Base-by-base conservation (phyloP, 92 coral and sea anemone species). In the Isaurus tuberculatus region DNA sequence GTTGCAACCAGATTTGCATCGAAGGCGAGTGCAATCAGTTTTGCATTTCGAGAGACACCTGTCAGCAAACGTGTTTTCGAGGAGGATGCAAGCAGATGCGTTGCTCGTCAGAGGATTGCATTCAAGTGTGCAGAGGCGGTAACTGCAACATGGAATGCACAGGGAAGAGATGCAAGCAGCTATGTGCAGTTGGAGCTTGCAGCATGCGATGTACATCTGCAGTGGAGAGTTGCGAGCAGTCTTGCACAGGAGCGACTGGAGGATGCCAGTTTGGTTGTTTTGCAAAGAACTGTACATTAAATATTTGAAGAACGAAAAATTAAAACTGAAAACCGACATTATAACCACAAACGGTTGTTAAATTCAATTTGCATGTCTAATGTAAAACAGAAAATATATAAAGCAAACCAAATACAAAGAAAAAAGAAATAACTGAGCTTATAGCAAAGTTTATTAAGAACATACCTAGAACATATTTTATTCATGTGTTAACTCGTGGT, bases 111-210 rank as follows among this genome's bases (percentile, higher is more conserved):
- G 60, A 75, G 9, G 77, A 65, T 1, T 92, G 97, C 53, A 71
- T 79, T n/a, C 97, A 92, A 44, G 81, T 74, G 44, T 90, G 97
- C 65, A 55, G 29, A 23, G 88, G 92, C 11, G 87, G 89, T n/a
- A 81, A 89, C 44, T 92, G 97, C 69, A 86, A 83, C 57, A 92
- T 92, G 97, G 89, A 92, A 29, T 92, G 97, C 83, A 67, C 89
- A 43, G 90, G 92, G 15, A 80, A 74, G 79, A 84, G 69, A 75
- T 92, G 97, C 86, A 92, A 81, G 73, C 97, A 92, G 73, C 20
- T 87, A 64, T 92, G 97, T 70, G 94, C 73, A 57, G 87, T 86
- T 3, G 97, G 97, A 17, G 88, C 78, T 10, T 92, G 97, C 80
- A 83, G 75, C 25, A 92, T 92, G 97, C 86, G 84, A 44, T 92